phyloP scores from a whole-genome alignment of 2,888 invertebrate species.

The Chloromyia formosa region DNA sequence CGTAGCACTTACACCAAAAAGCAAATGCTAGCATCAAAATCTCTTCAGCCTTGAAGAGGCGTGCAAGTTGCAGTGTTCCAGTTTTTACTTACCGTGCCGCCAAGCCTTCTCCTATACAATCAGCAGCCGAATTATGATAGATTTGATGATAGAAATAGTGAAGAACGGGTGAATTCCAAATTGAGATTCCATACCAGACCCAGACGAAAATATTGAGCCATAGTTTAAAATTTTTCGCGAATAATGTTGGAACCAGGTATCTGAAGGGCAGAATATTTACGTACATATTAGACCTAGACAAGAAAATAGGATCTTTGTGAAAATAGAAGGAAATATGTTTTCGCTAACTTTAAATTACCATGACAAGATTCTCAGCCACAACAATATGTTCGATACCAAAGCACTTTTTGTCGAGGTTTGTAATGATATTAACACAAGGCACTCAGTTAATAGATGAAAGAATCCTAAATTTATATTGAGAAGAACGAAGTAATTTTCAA shows the following conservation, averaged over 20 bases:
- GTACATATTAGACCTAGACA: slow-evolving; percentile 58
- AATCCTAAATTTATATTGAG: slow-evolving; percentile 61
- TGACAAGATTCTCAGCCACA: slow-evolving; percentile 60
- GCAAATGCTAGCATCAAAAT: no score
- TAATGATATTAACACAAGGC: slow-evolving; percentile 58
- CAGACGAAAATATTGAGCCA: slow-evolving; percentile 60
- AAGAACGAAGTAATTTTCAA: slow-evolving; percentile 63
- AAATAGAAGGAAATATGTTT: background rate
- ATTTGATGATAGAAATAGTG: slow-evolving; percentile 64
- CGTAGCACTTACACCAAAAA: no score
- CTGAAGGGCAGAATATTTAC: slow-evolving; percentile 62
- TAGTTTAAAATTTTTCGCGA: slow-evolving; percentile 62
- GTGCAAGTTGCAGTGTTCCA: no score
- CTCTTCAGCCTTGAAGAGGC: background rate
- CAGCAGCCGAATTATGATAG: slow-evolving; percentile 60
- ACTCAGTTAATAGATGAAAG: slow-evolving; percentile 61
- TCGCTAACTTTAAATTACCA: slow-evolving; percentile 54
- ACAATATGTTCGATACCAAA: slow-evolving; percentile 60
- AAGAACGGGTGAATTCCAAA: slow-evolving; percentile 63
- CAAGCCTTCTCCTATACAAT: slow-evolving; percentile 63
- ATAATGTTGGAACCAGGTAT: slow-evolving; percentile 62
- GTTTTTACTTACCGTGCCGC: slow-evolving; percentile 58
- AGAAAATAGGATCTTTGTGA: background rate
- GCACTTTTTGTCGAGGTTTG: slow-evolving; percentile 59
- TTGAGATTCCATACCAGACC: slow-evolving; percentile 63